A percentile compares a stretch with the other conserved stretches of the same genome.
These are phyloP conservation scores for Erethizon dorsatum DNA, from an alignment of 2,797 vertebrate genomes.

Conservation along the genomic window DNA sequence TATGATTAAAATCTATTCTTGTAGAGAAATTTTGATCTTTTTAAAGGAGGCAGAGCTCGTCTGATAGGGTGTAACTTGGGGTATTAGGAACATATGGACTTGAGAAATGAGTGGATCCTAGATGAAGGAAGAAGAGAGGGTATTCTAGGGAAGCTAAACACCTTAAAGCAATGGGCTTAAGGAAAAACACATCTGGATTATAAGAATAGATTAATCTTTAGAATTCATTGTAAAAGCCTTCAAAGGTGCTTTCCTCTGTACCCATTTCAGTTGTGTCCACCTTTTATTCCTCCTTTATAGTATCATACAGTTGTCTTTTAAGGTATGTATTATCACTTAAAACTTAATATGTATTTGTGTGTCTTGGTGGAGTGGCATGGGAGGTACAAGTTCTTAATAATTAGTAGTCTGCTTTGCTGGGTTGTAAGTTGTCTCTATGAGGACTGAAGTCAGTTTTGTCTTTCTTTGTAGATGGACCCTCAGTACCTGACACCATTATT, in stretches of 20 bases:
- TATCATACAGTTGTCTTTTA: not conserved
- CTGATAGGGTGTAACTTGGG: not conserved
- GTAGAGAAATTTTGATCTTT: not conserved
- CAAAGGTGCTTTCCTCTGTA: not conserved
- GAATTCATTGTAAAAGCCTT: not conserved
- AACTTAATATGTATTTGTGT: not conserved
- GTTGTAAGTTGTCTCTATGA: not conserved
- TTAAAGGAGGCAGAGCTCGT: not conserved
- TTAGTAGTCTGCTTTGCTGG: not conserved
- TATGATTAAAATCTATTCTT: not conserved
- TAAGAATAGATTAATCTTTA: not conserved
- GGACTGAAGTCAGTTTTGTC: not conserved
- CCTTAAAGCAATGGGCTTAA: not conserved
- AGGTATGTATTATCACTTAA: not conserved
- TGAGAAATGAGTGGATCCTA: not conserved
- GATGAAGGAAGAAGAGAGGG: not conserved
- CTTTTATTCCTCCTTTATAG: not conserved
- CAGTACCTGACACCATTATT: not conserved
- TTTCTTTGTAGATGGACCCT: not conserved
- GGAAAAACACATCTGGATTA: not conserved
- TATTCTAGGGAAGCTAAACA: not conserved
- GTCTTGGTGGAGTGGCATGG: not conserved
- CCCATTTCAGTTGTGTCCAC: not conserved
- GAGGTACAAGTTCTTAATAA: not conserved
- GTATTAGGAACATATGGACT: not conserved